Conservation (phyloP, 2,113 vertebrate genomes). For the Nycticorax nycticorax region DNA sequence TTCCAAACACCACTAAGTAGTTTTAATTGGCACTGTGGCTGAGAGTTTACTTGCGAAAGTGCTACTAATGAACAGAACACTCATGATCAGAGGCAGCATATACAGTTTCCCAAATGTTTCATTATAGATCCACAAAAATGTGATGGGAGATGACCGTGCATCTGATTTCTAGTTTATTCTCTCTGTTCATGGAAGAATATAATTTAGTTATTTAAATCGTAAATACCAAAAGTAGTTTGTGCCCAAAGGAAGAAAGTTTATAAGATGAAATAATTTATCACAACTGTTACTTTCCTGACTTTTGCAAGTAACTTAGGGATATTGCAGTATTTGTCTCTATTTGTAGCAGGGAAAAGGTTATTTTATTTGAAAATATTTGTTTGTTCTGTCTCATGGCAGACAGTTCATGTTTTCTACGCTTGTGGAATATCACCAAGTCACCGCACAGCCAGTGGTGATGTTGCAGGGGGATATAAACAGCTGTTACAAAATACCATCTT, state of each 20-base stretch:
- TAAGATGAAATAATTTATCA: background rate
- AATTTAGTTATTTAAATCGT: background rate
- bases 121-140: constrained; percentile 55
- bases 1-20: constrained; percentile 62
- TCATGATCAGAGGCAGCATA: constrained; percentile 49
- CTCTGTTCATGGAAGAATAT: background rate
- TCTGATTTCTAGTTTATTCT: constrained; percentile 66
- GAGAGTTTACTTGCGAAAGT: constrained; percentile 66
- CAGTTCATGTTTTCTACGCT: background rate
- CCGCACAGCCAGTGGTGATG: background rate
- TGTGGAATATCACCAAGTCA: background rate
- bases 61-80: constrained; percentile 78
- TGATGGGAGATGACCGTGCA: constrained; percentile 26
- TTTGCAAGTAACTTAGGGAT: background rate
- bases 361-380: background rate
- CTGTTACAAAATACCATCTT: background rate
- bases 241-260: background rate
- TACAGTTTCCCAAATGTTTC: constrained; percentile 54
- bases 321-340: background rate
- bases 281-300: background rate
- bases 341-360: background rate
- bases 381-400: background rate
- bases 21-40: constrained; percentile 72
- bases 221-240: background rate
- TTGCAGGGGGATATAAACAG: background rate